These are phyloP conservation scores for Adelges cooleyi DNA, from an alignment of 1,140 invertebrate genomes.

Conservation along the genomic window DNA sequence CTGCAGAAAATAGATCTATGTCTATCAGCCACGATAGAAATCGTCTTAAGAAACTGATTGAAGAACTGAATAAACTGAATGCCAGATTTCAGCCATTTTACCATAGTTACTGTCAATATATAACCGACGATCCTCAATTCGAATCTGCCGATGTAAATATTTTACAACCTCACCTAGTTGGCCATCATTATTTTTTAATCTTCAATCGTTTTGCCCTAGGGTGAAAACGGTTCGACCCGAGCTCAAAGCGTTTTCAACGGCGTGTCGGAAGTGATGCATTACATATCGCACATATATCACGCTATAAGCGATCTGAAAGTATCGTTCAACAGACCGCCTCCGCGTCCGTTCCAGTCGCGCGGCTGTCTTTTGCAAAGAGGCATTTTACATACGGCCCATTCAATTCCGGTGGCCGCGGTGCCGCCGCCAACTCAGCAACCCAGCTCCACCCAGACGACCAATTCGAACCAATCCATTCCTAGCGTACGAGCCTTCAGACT, in stretches of 20 bases:
- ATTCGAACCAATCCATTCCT: conserved; percentile 6
- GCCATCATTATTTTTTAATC: not conserved
- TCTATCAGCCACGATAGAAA: not conserved
- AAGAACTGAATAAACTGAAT: conserved; percentile 47
- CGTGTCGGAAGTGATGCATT: conserved; percentile 68
- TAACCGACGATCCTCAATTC: conserved; percentile 47
- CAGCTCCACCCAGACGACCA: conserved; percentile 16
- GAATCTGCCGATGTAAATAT: conserved; percentile 31
- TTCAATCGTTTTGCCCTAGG: conserved; percentile 36
- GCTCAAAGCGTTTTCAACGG: conserved; percentile 54
- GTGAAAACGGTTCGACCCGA: conserved; percentile 35
- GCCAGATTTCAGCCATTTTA: conserved; percentile 51
- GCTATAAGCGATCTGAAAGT: conserved; percentile 74
- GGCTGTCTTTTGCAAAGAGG: not conserved
- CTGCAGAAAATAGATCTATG: not conserved
- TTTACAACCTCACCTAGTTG: not conserved
- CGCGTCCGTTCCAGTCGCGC: conserved; percentile 51
- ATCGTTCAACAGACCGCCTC: conserved; percentile 53
- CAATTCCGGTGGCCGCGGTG: not conserved
- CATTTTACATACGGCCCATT: conserved; percentile 5
- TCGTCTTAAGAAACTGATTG: conserved; percentile 39
- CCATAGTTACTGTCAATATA: conserved; percentile 46
- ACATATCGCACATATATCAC: conserved; percentile 75
- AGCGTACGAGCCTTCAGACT: conserved; percentile 4
- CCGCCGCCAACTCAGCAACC: conserved; percentile 9